A percentile compares a stretch with the other conserved stretches of the same genome.
These are phyloP conservation scores for Drosophila prostipennis DNA, from an alignment of 2,888 invertebrate genomes.

Conservation along the genomic window DNA sequence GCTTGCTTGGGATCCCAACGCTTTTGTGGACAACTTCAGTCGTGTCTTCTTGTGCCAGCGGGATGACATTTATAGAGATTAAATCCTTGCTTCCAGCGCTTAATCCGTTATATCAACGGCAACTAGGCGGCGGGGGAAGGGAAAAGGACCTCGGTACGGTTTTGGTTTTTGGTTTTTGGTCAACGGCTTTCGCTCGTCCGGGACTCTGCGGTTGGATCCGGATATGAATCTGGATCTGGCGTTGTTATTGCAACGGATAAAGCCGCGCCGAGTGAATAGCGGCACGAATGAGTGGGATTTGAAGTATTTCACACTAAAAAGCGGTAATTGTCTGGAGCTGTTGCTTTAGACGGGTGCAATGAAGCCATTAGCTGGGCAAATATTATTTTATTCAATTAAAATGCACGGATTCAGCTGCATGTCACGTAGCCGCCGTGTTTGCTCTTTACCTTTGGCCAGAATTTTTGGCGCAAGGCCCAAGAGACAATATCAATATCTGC, in stretches of 20 bases:
- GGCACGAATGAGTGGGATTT: slow-evolving; percentile 57
- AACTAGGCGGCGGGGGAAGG: slow-evolving; percentile 4
- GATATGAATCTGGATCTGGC: slow-evolving; percentile 1
- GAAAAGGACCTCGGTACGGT: slow-evolving; percentile 12
- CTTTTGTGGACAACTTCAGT: slow-evolving; percentile 22
- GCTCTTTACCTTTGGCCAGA: slow-evolving; percentile 21
- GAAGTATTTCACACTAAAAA: slow-evolving; percentile 50
- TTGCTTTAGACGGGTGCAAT: slow-evolving; percentile 49
- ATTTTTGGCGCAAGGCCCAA: slow-evolving; percentile 38
- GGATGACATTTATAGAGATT: slow-evolving; percentile 67
- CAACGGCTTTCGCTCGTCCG: slow-evolving; percentile 14
- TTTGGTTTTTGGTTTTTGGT: slow-evolving; percentile 29
- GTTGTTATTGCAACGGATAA: slow-evolving; percentile 53
- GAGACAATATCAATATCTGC: slow-evolving; percentile 34
- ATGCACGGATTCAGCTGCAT: slow-evolving; percentile 61
- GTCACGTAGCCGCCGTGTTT: slow-evolving; percentile 58
- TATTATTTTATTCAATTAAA: slow-evolving; percentile 79
- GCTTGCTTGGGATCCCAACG: background rate
- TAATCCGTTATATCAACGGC: slow-evolving; percentile 72
- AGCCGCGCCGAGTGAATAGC: slow-evolving; percentile 46
- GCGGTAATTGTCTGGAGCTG: slow-evolving; percentile 47
- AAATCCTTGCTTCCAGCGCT: slow-evolving; percentile 71
- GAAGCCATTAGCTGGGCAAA: slow-evolving; percentile 76
- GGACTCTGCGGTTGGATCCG: slow-evolving; percentile 23
- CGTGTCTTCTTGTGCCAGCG: slow-evolving; percentile 42